A percentile compares a stretch with the other conserved stretches of the same genome.
phyloP scores from a whole-genome alignment of 2,797 vertebrate genomes.

The Rhinella marina region DNA sequence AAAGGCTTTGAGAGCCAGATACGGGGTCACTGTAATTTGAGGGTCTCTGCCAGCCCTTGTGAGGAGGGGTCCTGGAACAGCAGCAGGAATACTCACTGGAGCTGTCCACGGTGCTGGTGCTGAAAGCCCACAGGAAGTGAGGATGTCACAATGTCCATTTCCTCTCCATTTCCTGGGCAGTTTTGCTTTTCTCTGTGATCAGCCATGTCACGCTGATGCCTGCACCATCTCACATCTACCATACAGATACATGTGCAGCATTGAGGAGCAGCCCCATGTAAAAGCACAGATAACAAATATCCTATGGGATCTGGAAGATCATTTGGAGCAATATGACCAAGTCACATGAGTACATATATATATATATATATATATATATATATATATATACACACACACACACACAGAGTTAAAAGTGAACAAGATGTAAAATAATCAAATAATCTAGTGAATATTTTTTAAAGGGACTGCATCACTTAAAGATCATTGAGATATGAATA shows the following conservation, averaged over 20 bases:
- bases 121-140: slow-evolving; percentile 2
- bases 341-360: too few relatives aligned
- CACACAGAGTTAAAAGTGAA: too few relatives aligned
- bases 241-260: not conserved
- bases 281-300: not conserved
- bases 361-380: too few relatives aligned
- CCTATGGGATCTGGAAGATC: not conserved
- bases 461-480: too few relatives aligned
- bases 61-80: slow-evolving; percentile 6
- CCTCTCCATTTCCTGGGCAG: not conserved
- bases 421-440: too few relatives aligned
- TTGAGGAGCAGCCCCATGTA: not conserved
- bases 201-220: not conserved
- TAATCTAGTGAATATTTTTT: too few relatives aligned
- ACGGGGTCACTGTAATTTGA: slow-evolving; percentile 21
- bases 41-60: slow-evolving; percentile 13
- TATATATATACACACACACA: too few relatives aligned
- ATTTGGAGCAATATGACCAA: too few relatives aligned
- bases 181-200: not conserved
- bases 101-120: slow-evolving; percentile 45
- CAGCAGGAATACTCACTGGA: slow-evolving; percentile 1
- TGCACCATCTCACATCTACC: not conserved
- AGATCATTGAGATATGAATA: not conserved
- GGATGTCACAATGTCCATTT: not conserved
- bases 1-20: slow-evolving; percentile 21